phyloP scores from a whole-genome alignment of 2,797 vertebrate genomes.

The Pseudomugil tenellus region DNA sequence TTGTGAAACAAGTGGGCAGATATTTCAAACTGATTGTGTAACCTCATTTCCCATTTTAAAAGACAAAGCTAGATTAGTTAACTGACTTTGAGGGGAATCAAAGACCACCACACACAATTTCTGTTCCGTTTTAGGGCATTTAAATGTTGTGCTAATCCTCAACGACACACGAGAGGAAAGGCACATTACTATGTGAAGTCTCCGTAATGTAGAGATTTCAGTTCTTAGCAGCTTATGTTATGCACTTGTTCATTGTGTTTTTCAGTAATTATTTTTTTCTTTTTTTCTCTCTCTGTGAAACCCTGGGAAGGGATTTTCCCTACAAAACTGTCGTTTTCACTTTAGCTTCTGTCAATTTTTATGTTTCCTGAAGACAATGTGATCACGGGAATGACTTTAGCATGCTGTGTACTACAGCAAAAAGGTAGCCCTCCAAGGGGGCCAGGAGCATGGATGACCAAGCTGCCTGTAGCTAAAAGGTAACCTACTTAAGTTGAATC shows the following conservation, averaged over 20 bases:
- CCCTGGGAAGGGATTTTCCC: too few relatives aligned
- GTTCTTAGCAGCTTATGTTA: slow-evolving; percentile 12
- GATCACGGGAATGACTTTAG: too few relatives aligned
- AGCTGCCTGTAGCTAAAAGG: too few relatives aligned
- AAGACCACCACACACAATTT: slow-evolving; percentile 38
- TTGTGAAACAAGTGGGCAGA: slow-evolving; percentile 47
- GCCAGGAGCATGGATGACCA: too few relatives aligned
- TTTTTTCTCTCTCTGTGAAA: too few relatives aligned
- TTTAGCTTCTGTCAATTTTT: too few relatives aligned
- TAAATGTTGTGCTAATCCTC: slow-evolving; percentile 41
- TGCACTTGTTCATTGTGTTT: slow-evolving; percentile 7
- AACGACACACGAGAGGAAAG: slow-evolving; percentile 4
- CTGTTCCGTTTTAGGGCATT: slow-evolving; percentile 32
- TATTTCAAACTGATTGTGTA: slow-evolving; percentile 47
- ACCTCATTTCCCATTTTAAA: slow-evolving; percentile 46
- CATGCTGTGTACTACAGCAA: too few relatives aligned
- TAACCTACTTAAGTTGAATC: too few relatives aligned
- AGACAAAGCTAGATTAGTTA: slow-evolving; percentile 64
- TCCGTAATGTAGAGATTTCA: slow-evolving; percentile 36
- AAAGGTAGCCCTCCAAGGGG: too few relatives aligned
- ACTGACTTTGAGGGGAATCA: slow-evolving; percentile 34
- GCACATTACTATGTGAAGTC: slow-evolving; percentile 20
- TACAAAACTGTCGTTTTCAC: too few relatives aligned
- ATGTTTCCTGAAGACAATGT: too few relatives aligned
- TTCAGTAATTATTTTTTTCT: slow-evolving; percentile 7